Conservation (phyloP, 2,888 invertebrate genomes). For the Bellardia pandia region DNA sequence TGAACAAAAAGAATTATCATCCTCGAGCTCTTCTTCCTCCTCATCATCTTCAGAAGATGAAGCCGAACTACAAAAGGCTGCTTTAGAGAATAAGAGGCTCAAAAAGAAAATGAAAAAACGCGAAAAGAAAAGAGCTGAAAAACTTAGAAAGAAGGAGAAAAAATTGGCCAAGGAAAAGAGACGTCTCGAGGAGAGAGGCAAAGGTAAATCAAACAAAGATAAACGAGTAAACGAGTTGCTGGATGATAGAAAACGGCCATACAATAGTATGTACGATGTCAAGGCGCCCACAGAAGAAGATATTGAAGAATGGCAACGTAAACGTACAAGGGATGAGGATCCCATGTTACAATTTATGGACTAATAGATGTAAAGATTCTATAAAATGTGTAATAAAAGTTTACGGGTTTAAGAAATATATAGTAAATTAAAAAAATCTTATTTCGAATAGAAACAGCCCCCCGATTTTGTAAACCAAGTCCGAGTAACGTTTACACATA, state of each 20-base stretch:
- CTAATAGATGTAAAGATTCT: constrained; percentile 8
- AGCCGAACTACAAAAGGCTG: constrained; percentile 82
- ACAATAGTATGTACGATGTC: constrained; percentile 94
- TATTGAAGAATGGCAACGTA: constrained; percentile 96
- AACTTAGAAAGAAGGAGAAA: constrained; percentile 80
- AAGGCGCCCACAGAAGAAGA: constrained; percentile 95
- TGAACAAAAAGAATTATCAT: constrained; percentile 16
- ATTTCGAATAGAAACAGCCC: too few species aligned
- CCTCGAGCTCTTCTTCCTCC: constrained; percentile 74
- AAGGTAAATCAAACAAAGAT: constrained; percentile 79
- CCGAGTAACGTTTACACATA: too few species aligned
- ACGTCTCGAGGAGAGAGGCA: constrained; percentile 62
- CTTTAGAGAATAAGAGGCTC: constrained; percentile 75
- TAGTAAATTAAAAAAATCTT: too few species aligned
- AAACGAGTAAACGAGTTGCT: constrained; percentile 85
- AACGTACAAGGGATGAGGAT: constrained; percentile 93
- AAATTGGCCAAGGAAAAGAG: constrained; percentile 75
- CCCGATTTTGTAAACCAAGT: too few species aligned
- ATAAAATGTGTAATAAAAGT: background rate
- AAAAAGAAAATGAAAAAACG: constrained; percentile 80
- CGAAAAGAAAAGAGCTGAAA: constrained; percentile 81
- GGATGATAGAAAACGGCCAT: constrained; percentile 96
- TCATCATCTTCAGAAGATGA: constrained; percentile 84
- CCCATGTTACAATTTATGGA: constrained; percentile 93
- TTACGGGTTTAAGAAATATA: too few species aligned